Conservation (phyloP, 2,888 invertebrate genomes). For the Pherbina coryleti region DNA sequence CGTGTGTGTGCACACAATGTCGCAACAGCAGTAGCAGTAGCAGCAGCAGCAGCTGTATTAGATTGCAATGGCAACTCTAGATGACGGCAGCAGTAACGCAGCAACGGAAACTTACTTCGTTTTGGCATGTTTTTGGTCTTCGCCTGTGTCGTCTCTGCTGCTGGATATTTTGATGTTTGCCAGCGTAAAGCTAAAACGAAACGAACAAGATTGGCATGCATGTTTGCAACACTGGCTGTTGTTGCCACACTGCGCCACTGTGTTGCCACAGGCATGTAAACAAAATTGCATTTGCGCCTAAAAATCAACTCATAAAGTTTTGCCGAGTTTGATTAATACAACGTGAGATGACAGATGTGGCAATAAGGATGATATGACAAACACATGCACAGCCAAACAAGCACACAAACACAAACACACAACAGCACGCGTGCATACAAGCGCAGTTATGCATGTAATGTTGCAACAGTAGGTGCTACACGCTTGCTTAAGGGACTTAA, state of each 20-base stretch:
- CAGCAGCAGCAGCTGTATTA: too few relatives aligned
- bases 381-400: not conserved
- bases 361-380: not conserved
- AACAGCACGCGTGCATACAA: too few relatives aligned
- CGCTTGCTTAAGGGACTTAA: too few relatives aligned
- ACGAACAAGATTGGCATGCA: too few relatives aligned
- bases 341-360: conserved; percentile 30
- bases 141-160: not conserved
- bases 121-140: not conserved
- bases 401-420: not conserved
- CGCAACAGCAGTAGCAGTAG: too few relatives aligned
- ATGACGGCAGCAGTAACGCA: too few relatives aligned
- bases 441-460: too few relatives aligned
- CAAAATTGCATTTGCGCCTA: conserved; percentile 35
- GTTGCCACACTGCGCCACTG: not conserved
- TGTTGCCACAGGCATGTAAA: conserved; percentile 17
- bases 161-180: not conserved
- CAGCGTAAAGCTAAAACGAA: too few relatives aligned
- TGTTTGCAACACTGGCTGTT: not conserved
- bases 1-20: too few relatives aligned
- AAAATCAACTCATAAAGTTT: conserved; percentile 33
- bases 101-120: too few relatives aligned
- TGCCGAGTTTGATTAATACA: conserved; percentile 28
- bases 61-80: too few relatives aligned
- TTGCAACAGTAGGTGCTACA: too few relatives aligned